Evolutionary conservation across 2,888 invertebrate genomes (phyloP), one percentile per base, ranked within the genome.

Genomic region (Pandemis heparana): DNA sequence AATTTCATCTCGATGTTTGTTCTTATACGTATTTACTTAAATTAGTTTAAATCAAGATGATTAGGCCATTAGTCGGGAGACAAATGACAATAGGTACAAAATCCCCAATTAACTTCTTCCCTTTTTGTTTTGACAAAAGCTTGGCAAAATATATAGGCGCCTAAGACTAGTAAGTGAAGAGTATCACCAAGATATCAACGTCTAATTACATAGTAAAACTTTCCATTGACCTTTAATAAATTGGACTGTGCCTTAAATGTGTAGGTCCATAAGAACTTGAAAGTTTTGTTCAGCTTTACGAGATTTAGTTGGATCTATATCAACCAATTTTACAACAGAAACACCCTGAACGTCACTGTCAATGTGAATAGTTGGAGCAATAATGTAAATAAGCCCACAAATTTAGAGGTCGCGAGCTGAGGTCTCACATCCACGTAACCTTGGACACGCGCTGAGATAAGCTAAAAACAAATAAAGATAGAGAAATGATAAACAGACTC

Each of bases 321-420:
- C 9, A 32, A 65, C 1, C 6, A 38, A 59, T 71, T 65, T 43
- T 39, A 18, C n/a, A 71, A 59, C 32, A 32, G 5, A 16, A n/a
- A 39, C 48, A 74, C 38, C 51, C 18, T 41, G 70, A 74, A 74
- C 64, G 74, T 74, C 74, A 70, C 64, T 70, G 70, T n/a, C 74
- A 74, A 5, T 41, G 23, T 32, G 3, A 32, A 39, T 18, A 18
- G 46, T 48, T 69, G 48, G 51, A 53, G 56, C 59, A 56, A 62
- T 43, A 32, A 48, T 59, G 59, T 60, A 69, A 59, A 61, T 66
- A 66, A 56, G 38, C 39, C 39, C 53, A 51, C 41, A 43, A 69
- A 39, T 68, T 43, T 60, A 53, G 68, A 69, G 74, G 70, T 65
- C 70, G 43, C 51, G 16, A 32, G 56, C 59, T 70, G 43, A 74